Base-by-base conservation (phyloP, 2,888 invertebrate genomes). In the Agelastica alni region DNA sequence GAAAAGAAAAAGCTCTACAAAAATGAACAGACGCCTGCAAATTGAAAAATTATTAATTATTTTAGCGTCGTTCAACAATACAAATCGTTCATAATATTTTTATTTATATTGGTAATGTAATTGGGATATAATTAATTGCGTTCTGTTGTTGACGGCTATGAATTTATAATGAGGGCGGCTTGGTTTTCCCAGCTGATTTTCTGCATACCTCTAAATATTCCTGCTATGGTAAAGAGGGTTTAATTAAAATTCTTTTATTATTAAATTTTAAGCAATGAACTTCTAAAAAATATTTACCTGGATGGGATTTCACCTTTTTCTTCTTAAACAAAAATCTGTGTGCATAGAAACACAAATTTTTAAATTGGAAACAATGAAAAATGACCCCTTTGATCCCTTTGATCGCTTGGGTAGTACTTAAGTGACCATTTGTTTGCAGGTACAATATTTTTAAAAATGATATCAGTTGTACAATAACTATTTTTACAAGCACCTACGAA, bases 21-120 rank as follows among this genome's bases (percentile, higher is more conserved):
- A 13, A 47, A 17, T 44, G 31, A 51, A 46, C 45, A 51, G 31
- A 56, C 42, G 44, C 51, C 36, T 42, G 32, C 42, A 48, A 44
- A 56, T 56, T 48, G 45, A 48, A 45, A 48, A 56, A 52, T 56
- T 56, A 48, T 48, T 47, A 52, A 56, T 56, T 48, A 14, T 6
- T 14, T 41, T 32, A 31, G 28, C 26, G 42, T 10, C 26, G n/a
- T 42, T 31, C 14, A 31, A 12, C 7, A 12, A 28, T 18, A 36
- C 13, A 16, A 18, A 20, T 31, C 31, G 51, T 46, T 45, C 51
- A 43, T 42, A 32, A 30, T 22, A 7, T 43, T 51, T 34, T 51
- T 51, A 26, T 46, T 16, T 17, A 53, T 37, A 46, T 53, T 32
- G 46, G 20, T 46, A 53, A 53, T 53, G 46, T 53, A 53, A 53